Percentiles rank a stretch among this genome's conserved stretches.
Conservation (phyloP, 2,797 vertebrate species). For the Chiloscyllium punctatum region DNA sequence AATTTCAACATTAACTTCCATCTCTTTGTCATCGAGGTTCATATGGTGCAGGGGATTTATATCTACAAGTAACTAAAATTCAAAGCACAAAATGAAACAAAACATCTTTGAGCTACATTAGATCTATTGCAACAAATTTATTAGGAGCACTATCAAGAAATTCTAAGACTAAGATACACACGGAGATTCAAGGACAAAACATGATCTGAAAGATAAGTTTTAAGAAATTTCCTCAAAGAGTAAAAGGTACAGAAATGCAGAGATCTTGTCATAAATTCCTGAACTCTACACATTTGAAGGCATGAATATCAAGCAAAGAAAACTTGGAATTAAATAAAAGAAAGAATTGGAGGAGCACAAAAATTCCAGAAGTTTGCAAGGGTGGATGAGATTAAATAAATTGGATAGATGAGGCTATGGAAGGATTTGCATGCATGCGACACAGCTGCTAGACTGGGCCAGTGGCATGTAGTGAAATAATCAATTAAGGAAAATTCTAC, state of each 20-base stretch:
- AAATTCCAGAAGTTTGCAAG: neutral
- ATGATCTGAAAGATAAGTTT: neutral
- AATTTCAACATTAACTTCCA: neutral
- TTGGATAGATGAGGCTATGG: neutral
- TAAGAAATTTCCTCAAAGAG: neutral
- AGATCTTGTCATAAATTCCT: neutral
- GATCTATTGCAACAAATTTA: neutral
- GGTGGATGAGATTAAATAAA: neutral
- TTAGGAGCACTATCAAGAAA: neutral
- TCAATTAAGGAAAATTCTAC: neutral
- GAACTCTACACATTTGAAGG: neutral
- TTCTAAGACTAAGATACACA: neutral
- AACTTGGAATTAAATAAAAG: neutral
- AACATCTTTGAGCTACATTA: neutral
- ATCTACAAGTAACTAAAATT: neutral
- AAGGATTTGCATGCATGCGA: neutral
- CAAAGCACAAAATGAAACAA: neutral
- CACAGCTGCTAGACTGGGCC: neutral
- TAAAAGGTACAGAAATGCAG: neutral
- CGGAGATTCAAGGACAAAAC: neutral
- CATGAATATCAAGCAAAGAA: neutral
- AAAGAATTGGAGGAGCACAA: neutral
- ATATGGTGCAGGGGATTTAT: neutral
- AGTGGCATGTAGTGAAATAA: neutral
- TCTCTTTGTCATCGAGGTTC: neutral